phyloP scores from a whole-genome alignment of 2,113 vertebrate species.

The Psittacara wagleri region DNA sequence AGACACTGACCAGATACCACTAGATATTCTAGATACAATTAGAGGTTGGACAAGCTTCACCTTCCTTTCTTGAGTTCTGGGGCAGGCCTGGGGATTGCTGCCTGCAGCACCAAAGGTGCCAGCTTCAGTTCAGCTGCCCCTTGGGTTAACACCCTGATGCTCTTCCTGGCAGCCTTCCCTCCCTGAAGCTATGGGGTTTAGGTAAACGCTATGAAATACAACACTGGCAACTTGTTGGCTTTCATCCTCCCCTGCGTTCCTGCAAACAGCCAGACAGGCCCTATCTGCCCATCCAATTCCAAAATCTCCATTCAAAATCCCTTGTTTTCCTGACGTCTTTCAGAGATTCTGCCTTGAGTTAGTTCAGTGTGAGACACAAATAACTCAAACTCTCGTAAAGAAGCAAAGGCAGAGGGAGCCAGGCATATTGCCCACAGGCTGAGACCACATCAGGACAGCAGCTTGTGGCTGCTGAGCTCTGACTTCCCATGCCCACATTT shows the following conservation, averaged over 20 bases:
- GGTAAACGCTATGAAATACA: not conserved
- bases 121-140: not conserved
- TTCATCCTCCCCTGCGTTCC: not conserved
- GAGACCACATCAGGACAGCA: fast-evolving
- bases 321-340: not conserved
- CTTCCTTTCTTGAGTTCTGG: not conserved
- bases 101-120: fast-evolving
- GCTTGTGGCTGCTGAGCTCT: not conserved
- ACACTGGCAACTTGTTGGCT: not conserved
- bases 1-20: not conserved
- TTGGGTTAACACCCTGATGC: not conserved
- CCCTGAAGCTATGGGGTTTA: not conserved
- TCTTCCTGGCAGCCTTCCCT: not conserved
- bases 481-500: fast-evolving
- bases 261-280: not conserved
- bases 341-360: not conserved
- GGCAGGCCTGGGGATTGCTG: not conserved
- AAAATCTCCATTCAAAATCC: not conserved
- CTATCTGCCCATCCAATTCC: not conserved
- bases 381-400: not conserved
- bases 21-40: not conserved
- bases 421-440: not conserved
- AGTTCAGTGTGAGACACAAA: not conserved
- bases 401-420: not conserved
- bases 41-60: not conserved